Evolutionary conservation across 1,140 invertebrate species (phyloP), one percentile per base, ranked within the genome.

Genomic region (Scaptomyza montana): DNA sequence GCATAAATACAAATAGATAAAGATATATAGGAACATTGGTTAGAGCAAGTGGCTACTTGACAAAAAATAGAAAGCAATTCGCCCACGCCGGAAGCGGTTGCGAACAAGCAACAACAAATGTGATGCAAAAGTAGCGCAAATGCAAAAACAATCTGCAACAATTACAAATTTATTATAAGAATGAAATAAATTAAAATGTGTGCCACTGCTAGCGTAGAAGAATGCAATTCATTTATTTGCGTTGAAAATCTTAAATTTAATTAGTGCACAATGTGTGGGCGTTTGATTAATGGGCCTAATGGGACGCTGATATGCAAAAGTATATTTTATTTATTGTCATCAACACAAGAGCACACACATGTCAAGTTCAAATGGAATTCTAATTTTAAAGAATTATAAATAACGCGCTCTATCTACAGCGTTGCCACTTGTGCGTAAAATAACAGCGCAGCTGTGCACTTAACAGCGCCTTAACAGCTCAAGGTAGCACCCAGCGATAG

Each of bases 271-370:
- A 47, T 46, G 50, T 60, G 80, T 64, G 62, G 84, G 84, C 72
- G 78, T 74, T 78, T 86, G 72, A 86, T 82, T 77, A 70, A 86
- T 86, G 65, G 53, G 39, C 55, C 28, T 53, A 64, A n/a, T 54
- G 57, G 39, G 1, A 57, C 7, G 63, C 45, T 65, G n/a, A 43
- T 9, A 33, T 60, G 39, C 6, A 28, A 4, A 41, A 9, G 12
- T 5, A 0, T 50, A 7, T 53, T 28, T 16, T 19, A 41, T n/a
- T 30, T 9, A 39, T 41, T 1, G 7, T 12, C 39, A n/a, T 5
- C 4, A n/a, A n/a, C 10, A 41, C 3, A 5, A n/a, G 1, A 2
- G 43, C 28, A 5, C 55, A 77, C 46, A 13, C 10, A 43, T 33
- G 7, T 10, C 16, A 54, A 36, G 5, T 30, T 12, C 9, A 25